These are phyloP conservation scores for Pelmatolapia mariae DNA, from an alignment of 2,113 vertebrate genomes.

Conservation along the genomic window DNA sequence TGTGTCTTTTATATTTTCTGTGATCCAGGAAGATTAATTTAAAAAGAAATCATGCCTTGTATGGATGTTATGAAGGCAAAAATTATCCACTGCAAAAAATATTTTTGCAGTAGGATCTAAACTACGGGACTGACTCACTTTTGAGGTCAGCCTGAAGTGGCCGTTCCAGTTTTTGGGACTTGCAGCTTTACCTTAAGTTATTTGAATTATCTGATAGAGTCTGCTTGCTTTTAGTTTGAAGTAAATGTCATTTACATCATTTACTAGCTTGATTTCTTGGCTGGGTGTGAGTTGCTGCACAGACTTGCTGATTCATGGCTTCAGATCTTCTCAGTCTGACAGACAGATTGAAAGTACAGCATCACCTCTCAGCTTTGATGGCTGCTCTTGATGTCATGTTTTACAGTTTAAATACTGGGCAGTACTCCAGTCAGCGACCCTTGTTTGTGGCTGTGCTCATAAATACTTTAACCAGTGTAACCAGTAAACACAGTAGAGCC, in stretches of 20 bases:
- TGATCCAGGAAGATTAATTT: not conserved
- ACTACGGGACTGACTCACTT: fast-evolving
- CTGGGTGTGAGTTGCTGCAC: not conserved
- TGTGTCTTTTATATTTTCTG: not conserved
- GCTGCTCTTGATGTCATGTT: not conserved
- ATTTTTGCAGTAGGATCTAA: not conserved
- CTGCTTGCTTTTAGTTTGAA: not conserved
- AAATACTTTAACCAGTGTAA: not conserved
- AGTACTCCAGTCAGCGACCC: not conserved
- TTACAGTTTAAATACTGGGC: not conserved
- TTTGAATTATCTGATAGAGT: not conserved
- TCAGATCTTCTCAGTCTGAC: not conserved
- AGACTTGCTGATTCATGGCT: not conserved
- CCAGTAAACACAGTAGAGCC: not conserved
- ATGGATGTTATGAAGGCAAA: not conserved
- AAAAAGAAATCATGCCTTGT: fast-evolving
- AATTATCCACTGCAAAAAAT: no score
- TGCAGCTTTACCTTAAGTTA: not conserved
- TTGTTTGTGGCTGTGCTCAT: not conserved
- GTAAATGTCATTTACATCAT: not conserved
- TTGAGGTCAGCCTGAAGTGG: not conserved
- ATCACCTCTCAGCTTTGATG: not conserved
- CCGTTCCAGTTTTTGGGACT: not conserved
- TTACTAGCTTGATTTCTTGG: not conserved
- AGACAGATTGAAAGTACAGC: not conserved